Base-by-base conservation (phyloP, 2,113 vertebrate genomes). In the Chlorodrepanis virens region DNA sequence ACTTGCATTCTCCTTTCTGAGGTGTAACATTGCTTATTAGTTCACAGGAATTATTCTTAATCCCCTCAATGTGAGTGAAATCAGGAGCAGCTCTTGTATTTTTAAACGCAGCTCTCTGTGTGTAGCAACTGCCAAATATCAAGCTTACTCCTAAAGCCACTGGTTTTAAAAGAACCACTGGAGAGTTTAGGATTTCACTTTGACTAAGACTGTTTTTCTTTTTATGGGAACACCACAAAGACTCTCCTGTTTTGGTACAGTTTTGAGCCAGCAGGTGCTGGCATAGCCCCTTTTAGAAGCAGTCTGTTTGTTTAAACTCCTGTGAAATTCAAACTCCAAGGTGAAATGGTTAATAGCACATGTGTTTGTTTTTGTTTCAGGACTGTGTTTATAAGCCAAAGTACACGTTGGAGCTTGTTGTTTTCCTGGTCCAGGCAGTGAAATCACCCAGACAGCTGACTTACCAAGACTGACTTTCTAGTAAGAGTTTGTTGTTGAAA, bases 151-250 rank as follows among this genome's bases (percentile, higher is more conserved):
- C 93, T 95, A 94, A 94, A 87, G 52, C 60, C 59, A n/a, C 64
- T 56, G 80, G 2, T 92, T 93, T 94, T 90, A 96, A 59, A 75
- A 92, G 91, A 94, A 95, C 31, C 57, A 56, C 83, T 94, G 83
- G 69, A 92, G 80, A 91, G 89, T 92, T 89, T 56, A 89, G 89
- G 69, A 87, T 97, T 94, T 95, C 91, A 52, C 52, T 97, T 92
- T 97, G 96, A 96, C 87, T 94, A 44, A 71, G 6, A 2, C 64
- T 67, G 31, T n/a, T 85, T 87, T 92, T 89, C 65, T 91, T 94
- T 90, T 65, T 71, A 76, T 94, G 87, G 87, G 81, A 94, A 60
- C 60, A 52, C 75, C 44, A 57, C 5, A 2, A 88, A 77, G 35
- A 63, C n/a, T 87, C 49, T 82, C 47, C 33, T 92, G 91, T 92